Evolutionary conservation across 2,888 invertebrate genomes (phyloP).

Genomic region (Omphaloscelis lunosa): DNA sequence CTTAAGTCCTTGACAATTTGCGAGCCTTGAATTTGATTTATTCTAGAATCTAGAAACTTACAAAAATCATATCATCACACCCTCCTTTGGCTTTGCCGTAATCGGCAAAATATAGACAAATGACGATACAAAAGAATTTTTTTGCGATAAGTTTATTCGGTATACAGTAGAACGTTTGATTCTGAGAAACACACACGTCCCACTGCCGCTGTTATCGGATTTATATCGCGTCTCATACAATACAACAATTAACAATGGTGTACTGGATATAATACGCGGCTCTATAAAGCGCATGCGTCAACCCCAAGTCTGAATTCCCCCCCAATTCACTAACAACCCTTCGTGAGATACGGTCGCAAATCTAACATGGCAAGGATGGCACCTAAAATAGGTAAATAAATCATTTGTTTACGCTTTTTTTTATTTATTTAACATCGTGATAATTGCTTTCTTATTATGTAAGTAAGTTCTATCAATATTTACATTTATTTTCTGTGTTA

Average conservation of each 20-base stretch:
- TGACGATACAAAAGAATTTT: too few relatives aligned
- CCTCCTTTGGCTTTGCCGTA: not conserved
- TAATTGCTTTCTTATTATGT: not conserved
- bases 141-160: not conserved
- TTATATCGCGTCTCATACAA: not conserved
- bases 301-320: not conserved
- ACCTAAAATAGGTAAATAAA: not conserved
- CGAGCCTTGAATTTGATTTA: not conserved
- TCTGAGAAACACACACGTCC: not conserved
- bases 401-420: not conserved
- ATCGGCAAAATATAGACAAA: not conserved
- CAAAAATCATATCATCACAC: not conserved
- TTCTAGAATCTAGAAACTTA: not conserved
- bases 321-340: not conserved
- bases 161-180: not conserved
- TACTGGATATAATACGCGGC: not conserved
- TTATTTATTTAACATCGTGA: not conserved
- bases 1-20: not conserved
- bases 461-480: not conserved
- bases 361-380: not conserved
- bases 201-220: too few relatives aligned
- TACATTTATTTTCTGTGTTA: not conserved
- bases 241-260: not conserved
- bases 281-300: conserved; percentile 14
- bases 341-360: not conserved